Base-by-base conservation (phyloP, 37 sponge, comb jelly and placozoan species). In the Petrosia ficiformis region DNA sequence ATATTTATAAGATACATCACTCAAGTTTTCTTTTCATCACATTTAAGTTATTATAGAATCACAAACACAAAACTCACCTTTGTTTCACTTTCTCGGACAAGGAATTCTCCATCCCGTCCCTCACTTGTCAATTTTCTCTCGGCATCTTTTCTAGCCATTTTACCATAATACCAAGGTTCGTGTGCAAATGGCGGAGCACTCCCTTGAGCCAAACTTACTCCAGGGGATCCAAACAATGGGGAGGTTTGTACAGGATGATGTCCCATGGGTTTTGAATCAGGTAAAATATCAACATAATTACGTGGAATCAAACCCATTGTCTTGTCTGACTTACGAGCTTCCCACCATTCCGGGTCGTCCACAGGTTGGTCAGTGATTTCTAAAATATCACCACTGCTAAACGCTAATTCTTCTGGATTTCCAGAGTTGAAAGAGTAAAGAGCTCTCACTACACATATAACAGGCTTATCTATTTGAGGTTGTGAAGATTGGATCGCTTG, bases 281-380 rank as follows among this genome's bases (percentile, higher is more conserved):
- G 82, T 0, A 93, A 67, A 0, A 93, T 71, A 28, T 93, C 90
- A 8, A 93, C 94, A 59, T 93, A 93, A 75, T 93, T 93, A 19
- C 94, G 44, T 19, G 94, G 94, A 3, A 93, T 81, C n/a, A 93
- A 80, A 8, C 94, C 94, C 22, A 72, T 82, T 19, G 24, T 65
- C 1, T 83, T 83, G 33, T 85, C 70, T 6, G 78, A 69, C 21
- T 76, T 86, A 25, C 87, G 60, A 19, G 94, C 94, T 63, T 93
- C 90, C 94, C 94, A 93, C 94, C 94, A 93, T 35, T 93, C 94
- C 6, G 94, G 94, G 74, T 93, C 94, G 4, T 93, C 87, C 3
- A 70, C 77, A 10, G 94, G 94, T 35, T 89, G 94, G 59, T 86
- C 94, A 31, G 82, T 77, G 6, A 93, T 79, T 28, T 93, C 94